Percentiles rank a stretch among this genome's conserved stretches.
Evolutionary conservation across 1,140 invertebrate genomes (phyloP).

Genomic region (Chymomyza costata): DNA sequence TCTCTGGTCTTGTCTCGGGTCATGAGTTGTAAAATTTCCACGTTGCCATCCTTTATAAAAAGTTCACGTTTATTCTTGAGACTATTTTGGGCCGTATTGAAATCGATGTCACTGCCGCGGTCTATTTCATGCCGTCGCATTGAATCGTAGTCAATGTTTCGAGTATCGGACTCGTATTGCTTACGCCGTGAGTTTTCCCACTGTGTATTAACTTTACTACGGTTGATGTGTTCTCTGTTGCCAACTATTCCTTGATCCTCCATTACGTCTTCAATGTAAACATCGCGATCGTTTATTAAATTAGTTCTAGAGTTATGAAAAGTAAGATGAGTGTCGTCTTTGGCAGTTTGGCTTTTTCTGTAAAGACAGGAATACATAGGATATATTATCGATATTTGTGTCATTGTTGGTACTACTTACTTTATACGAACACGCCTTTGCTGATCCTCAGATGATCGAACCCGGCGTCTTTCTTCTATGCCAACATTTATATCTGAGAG

Average conservation of each 20-base stretch:
- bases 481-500: constrained; percentile 19
- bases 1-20: constrained; percentile 79
- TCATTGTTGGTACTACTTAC: constrained; percentile 19
- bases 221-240: constrained; percentile 69
- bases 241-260: constrained; percentile 75
- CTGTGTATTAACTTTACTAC: constrained; percentile 73
- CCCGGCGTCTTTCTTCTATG: constrained; percentile 26
- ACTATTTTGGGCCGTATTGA: constrained; percentile 74
- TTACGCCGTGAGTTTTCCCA: constrained; percentile 69
- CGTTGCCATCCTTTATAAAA: constrained; percentile 88
- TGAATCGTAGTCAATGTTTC: constrained; percentile 81
- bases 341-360: constrained; percentile 62
- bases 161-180: constrained; percentile 81
- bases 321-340: constrained; percentile 69
- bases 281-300: constrained; percentile 78
- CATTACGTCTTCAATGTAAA: constrained; percentile 79
- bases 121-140: constrained; percentile 84
- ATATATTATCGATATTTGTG: too few species aligned
- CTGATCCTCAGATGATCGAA: constrained; percentile 63
- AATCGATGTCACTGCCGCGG: constrained; percentile 81
- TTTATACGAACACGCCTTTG: constrained; percentile 67
- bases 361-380: not conserved
- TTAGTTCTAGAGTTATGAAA: constrained; percentile 75
- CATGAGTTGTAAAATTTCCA: constrained; percentile 87
- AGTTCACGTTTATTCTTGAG: constrained; percentile 78